Base-by-base conservation (phyloP, 1,140 invertebrate species). In the Nebria ingens region DNA sequence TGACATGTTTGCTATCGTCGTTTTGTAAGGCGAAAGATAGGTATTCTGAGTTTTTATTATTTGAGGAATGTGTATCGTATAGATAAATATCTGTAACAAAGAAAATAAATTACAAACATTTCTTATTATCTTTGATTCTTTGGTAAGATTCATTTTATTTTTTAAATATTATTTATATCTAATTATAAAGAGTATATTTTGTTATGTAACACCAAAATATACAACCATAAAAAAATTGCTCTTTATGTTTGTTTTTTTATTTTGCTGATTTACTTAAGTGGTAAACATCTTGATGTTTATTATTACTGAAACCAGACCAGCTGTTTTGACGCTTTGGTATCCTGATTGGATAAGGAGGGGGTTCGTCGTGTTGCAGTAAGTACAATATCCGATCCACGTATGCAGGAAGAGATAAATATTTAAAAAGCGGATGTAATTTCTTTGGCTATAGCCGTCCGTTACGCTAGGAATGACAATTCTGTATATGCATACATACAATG, bases 51-150 rank as follows among this genome's bases (percentile, higher is more conserved):
- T 17, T 45, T 45, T 17, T 45, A 45, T 9, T 4, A 4, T 9
- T 12, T 4, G 15, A 45, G 9, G 40, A 45, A 6, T 34, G 25
- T 34, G 25, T 34, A 45, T 45, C 40, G 40, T 11, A 45, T 17
- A 45, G 6, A 17, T 45, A 45, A 45, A 45, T 45, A 45, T 45
- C 40, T 45, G 40, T 4, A 45, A 45, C 6, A 45, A 45, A 34
- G 25, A n/a, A n/a, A n/a, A n/a, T n/a, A n/a, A n/a, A n/a, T n/a
- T n/a, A n/a, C n/a, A n/a, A n/a, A n/a, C n/a, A n/a, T n/a, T n/a
- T n/a, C n/a, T n/a, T n/a, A n/a, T n/a, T n/a, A n/a, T n/a, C n/a
- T n/a, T n/a, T n/a, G n/a, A n/a, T n/a, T n/a, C n/a, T n/a, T n/a
- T n/a, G n/a, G n/a, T n/a, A n/a, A n/a, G n/a, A n/a, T n/a, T n/a